Evolutionary conservation across 2,888 invertebrate genomes (phyloP).

Genomic region (Tetanocera ferruginea): DNA sequence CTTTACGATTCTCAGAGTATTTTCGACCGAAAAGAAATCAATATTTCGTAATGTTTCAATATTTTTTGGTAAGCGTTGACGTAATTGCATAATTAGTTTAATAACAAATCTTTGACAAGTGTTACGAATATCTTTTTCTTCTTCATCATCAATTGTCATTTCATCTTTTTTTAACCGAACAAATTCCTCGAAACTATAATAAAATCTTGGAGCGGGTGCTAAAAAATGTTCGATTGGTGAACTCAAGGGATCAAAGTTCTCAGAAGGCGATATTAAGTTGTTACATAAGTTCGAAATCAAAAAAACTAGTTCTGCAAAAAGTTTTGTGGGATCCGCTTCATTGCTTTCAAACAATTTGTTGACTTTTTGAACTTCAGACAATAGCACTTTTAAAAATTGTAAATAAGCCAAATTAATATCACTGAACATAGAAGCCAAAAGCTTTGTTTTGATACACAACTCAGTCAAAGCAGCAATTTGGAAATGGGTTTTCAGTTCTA

Average conservation of each 20-base stretch:
- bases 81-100: slow-evolving; percentile 16
- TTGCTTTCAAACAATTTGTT: slow-evolving; percentile 26
- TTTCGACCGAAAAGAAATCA: neutral
- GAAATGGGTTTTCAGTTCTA: slow-evolving; percentile 37
- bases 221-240: neutral
- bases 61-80: slow-evolving; percentile 17
- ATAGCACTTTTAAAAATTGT: slow-evolving; percentile 26
- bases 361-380: slow-evolving; percentile 26
- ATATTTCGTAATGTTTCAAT: neutral
- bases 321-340: slow-evolving; percentile 9
- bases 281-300: slow-evolving; percentile 15
- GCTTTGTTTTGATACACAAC: slow-evolving; percentile 28
- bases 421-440: slow-evolving; percentile 30
- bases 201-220: neutral
- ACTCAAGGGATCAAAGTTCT: slow-evolving; percentile 6
- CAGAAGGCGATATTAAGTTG: neutral
- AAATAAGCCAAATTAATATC: slow-evolving; percentile 26
- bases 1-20: neutral
- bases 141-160: neutral
- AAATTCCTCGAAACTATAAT: slow-evolving; percentile 21
- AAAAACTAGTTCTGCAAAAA: slow-evolving; percentile 7
- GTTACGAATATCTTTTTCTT: neutral
- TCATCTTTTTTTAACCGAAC: neutral
- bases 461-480: neutral
- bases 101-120: slow-evolving; percentile 3